These are phyloP conservation scores for Aphelinus certus DNA, from an alignment of 1,140 invertebrate species.

Conservation along the genomic window DNA sequence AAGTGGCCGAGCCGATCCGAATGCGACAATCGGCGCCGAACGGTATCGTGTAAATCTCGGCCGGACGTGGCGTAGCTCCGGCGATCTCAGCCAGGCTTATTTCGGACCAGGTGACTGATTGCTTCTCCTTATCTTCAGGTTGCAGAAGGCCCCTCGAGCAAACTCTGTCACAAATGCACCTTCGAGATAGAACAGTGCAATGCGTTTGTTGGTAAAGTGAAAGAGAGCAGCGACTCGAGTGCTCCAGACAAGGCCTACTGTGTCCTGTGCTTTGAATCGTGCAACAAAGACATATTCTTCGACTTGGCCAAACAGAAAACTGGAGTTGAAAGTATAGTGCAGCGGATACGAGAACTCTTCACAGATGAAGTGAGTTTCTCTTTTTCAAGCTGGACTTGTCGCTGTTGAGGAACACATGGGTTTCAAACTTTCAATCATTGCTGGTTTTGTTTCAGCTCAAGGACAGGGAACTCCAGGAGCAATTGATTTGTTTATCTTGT, in stretches of 20 bases:
- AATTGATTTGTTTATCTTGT: conserved; percentile 56
- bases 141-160: conserved; percentile 42
- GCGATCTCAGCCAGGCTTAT: too few species aligned
- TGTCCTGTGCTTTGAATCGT: conserved; percentile 48
- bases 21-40: too few species aligned
- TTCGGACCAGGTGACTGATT: not conserved
- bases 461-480: conserved; percentile 26
- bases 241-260: conserved; percentile 42
- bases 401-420: too few species aligned
- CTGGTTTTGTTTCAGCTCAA: conserved; percentile 45
- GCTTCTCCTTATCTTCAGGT: conserved; percentile 39
- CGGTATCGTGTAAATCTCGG: too few species aligned
- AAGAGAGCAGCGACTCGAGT: conserved; percentile 30
- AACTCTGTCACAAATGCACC: conserved; percentile 62
- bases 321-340: conserved; percentile 42
- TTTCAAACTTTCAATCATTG: too few species aligned
- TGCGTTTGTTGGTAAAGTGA: conserved; percentile 58
- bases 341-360: conserved; percentile 54
- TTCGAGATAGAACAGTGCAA: conserved; percentile 60
- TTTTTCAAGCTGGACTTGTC: too few species aligned
- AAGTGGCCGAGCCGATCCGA: too few species aligned
- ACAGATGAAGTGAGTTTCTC: conserved; percentile 49
- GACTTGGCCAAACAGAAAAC: conserved; percentile 49
- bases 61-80: too few species aligned
- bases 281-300: conserved; percentile 51